Evolutionary conservation across 64 coral and sea anemone genomes (phyloP), one percentile per base, ranked within the genome.

Genomic region (Orbicella faveolata): DNA sequence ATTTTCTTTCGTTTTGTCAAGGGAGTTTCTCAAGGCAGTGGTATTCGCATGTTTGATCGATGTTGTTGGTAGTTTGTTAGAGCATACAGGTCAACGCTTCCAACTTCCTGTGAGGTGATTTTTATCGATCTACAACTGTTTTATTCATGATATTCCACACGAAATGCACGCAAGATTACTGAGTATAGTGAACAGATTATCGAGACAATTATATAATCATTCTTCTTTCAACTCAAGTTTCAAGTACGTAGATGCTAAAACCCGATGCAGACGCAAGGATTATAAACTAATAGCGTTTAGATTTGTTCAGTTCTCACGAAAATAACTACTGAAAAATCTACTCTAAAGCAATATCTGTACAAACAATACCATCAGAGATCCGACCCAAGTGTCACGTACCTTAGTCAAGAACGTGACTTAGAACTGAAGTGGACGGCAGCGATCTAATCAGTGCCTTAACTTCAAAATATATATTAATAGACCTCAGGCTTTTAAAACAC

Each of bases 321-420:
- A 37, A 72, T 26, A 6, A 6, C 6, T 30, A 30, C 30, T 30
- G 0, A 72, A 79, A 79, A 59, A 12, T 52, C 13, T 72, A 5
- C 36, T 52, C 61, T 6, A 30, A 18, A 41, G 21, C 82, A 85
- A 85, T 85, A 85, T 85, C 82, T 33, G n/a, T 85, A 18, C 72
- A 63, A 65, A 63, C 12, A 44, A 64, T 44, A 6, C 19, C 21
- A 9, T 2, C 13, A 41, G 23, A 73, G 23, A 52, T 51, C 5
- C 36, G 20, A 73, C 67, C 67, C 9, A 11, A 70, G 67, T 26
- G 82, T 85, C 82, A 85, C 82, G 82, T 85, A 85, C 66, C 21
- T 36, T 25, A 17, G 5, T 2, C 5, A 26, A 10, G 68, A 41
- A 21, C 7, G 35, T 67, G 35, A 85, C 64, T 70, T 26, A 70